Evolutionary conservation across 2,113 vertebrate species (phyloP).

Genomic region (Sus scrofa): DNA sequence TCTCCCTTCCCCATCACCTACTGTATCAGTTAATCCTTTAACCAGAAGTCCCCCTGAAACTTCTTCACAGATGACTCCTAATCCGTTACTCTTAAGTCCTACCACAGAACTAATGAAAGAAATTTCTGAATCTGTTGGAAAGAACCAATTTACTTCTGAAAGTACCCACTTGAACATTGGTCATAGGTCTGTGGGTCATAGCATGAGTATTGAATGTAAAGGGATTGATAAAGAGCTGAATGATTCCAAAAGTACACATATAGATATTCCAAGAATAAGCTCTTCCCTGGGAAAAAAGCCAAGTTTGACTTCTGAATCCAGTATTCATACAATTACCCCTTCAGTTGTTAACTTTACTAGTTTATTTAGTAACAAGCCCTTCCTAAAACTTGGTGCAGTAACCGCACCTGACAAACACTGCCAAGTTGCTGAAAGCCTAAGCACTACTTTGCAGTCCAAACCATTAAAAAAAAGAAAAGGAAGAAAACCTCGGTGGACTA

Average conservation of each 20-base stretch:
- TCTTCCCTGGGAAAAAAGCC: slow-evolving; percentile 86
- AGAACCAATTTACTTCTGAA: slow-evolving; percentile 85
- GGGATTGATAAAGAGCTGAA: slow-evolving; percentile 83
- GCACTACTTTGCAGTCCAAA: slow-evolving; percentile 89
- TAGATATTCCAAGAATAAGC: slow-evolving; percentile 86
- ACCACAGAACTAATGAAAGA: slow-evolving; percentile 86
- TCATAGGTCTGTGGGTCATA: slow-evolving; percentile 82
- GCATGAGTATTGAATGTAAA: slow-evolving; percentile 84
- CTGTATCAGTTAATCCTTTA: slow-evolving; percentile 86
- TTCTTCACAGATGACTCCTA: slow-evolving; percentile 84
- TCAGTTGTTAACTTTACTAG: slow-evolving; percentile 91
- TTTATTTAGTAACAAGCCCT: slow-evolving; percentile 90
- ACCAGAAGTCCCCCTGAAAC: slow-evolving; percentile 85
- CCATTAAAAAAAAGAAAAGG: slow-evolving; percentile 95
- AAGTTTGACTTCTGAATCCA: slow-evolving; percentile 84
- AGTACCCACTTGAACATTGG: slow-evolving; percentile 81
- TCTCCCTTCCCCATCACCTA: slow-evolving; percentile 89
- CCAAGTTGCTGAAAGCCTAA: slow-evolving; percentile 85
- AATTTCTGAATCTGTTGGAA: slow-evolving; percentile 86
- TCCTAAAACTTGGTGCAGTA: slow-evolving; percentile 88
- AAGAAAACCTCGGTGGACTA: slow-evolving; percentile 95
- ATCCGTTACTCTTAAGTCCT: slow-evolving; percentile 84
- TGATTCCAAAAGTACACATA: slow-evolving; percentile 83
- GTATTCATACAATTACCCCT: slow-evolving; percentile 87
- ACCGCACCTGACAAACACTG: slow-evolving; percentile 88